Evolutionary conservation across 2,888 invertebrate genomes (phyloP).

Genomic region (Rhyacophila evoluta): DNA sequence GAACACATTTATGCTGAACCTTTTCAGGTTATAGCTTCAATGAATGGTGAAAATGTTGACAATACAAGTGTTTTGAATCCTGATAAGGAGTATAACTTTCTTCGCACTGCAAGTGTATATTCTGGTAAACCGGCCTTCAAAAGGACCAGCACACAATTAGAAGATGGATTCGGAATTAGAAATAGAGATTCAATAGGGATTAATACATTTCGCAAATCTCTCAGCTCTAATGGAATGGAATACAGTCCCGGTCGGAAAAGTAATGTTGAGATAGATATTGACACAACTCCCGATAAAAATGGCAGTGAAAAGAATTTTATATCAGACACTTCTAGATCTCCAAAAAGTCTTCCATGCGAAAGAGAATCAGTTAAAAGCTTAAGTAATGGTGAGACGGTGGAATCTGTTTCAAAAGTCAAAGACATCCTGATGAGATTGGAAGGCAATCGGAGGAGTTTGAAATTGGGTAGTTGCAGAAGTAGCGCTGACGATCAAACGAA

Average conservation of each 20-base stretch:
- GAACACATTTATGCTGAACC: slow-evolving; percentile 77
- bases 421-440: slow-evolving; percentile 54
- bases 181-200: slow-evolving; percentile 31
- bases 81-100: slow-evolving; percentile 18
- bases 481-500: neutral
- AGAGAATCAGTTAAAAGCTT: neutral
- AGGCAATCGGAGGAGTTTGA: slow-evolving; percentile 52
- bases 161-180: slow-evolving; percentile 49
- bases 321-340: neutral
- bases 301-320: neutral
- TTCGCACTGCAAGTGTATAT: slow-evolving; percentile 25
- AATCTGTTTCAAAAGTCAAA: slow-evolving; percentile 50
- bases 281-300: neutral
- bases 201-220: neutral
- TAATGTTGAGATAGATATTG: neutral
- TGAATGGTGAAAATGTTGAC: neutral
- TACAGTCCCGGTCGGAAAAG: neutral
- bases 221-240: neutral
- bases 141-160: slow-evolving; percentile 48
- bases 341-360: neutral
- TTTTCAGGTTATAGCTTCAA: slow-evolving; percentile 57
- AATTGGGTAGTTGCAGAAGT: slow-evolving; percentile 32
- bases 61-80: neutral
- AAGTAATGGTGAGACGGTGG: neutral
- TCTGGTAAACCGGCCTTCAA: slow-evolving; percentile 34